A percentile compares a stretch with the other conserved stretches of the same genome.
Conservation (phyloP, 2,888 invertebrate species). For the Lasioglossum oenotherae region DNA sequence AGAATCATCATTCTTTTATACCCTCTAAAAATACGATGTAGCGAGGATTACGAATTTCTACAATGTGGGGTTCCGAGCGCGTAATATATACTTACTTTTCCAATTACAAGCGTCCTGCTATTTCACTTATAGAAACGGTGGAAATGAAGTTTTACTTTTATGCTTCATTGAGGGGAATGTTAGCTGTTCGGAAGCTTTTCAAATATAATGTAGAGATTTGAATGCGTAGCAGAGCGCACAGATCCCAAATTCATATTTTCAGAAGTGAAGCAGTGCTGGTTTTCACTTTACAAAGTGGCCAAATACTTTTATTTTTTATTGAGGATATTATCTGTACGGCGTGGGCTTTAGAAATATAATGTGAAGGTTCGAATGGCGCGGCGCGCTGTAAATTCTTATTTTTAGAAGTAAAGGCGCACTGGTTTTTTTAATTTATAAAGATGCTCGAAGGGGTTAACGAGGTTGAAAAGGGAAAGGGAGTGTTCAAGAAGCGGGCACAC, state of each 20-base stretch:
- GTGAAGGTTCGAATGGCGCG: neutral
- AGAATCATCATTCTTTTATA: neutral
- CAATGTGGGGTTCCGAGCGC: neutral
- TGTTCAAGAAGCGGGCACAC: constrained; percentile 31
- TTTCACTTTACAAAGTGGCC: neutral
- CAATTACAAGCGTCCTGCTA: neutral
- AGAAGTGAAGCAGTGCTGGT: neutral
- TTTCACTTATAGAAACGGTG: neutral
- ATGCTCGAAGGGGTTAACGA: neutral
- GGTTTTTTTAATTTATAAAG: constrained; percentile 15
- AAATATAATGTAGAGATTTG: neutral
- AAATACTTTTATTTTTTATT: neutral
- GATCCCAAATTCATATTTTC: neutral
- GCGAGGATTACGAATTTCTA: neutral
- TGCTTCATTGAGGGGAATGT: too few relatives aligned
- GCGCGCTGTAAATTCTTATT: neutral
- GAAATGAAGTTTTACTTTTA: neutral
- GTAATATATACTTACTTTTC: neutral
- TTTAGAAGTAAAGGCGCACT: neutral
- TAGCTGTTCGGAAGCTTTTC: neutral
- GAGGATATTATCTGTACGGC: neutral
- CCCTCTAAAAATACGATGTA: neutral
- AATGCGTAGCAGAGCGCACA: neutral
- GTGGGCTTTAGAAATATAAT: neutral
- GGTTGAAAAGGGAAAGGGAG: neutral